Percentiles rank a stretch among this genome's conserved stretches.
These are phyloP conservation scores for Tipula lateralis DNA, from an alignment of 2,888 invertebrate genomes.

Conservation along the genomic window DNA sequence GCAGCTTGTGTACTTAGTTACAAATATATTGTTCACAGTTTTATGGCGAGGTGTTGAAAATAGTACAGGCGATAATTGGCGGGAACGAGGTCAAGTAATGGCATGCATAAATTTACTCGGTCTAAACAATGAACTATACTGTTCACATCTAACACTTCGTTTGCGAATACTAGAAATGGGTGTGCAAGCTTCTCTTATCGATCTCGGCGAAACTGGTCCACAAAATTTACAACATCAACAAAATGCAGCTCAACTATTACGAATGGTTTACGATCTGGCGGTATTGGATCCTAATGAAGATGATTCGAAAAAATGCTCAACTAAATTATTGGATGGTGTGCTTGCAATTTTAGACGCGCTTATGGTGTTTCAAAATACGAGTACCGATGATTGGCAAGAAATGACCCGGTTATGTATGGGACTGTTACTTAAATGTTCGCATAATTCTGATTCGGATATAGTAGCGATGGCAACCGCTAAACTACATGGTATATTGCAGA, in stretches of 20 bases:
- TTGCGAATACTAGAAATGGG: conserved; percentile 57
- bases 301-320: conserved; percentile 51
- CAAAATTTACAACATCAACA: conserved; percentile 49
- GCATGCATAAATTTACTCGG: conserved; percentile 56
- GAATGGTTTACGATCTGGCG: conserved; percentile 56
- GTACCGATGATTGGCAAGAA: conserved; percentile 53
- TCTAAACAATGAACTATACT: conserved; percentile 54
- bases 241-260: conserved; percentile 55
- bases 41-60: conserved; percentile 59
- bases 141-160: conserved; percentile 54
- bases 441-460: conserved; percentile 51
- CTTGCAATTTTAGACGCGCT: conserved; percentile 53
- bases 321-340: conserved; percentile 54
- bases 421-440: conserved; percentile 50
- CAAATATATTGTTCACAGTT: conserved; percentile 55
- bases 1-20: conserved; percentile 55
- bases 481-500: conserved; percentile 56
- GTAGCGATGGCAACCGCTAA: conserved; percentile 59
- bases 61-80: conserved; percentile 54
- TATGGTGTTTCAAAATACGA: conserved; percentile 54
- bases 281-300: conserved; percentile 54
- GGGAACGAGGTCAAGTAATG: conserved; percentile 57
- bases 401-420: conserved; percentile 54
- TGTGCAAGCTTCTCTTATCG: conserved; percentile 55
- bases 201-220: conserved; percentile 53